Evolutionary conservation across 1,140 invertebrate species (phyloP), one percentile per base, ranked within the genome.

Genomic region (Rhyacophila brunnea): DNA sequence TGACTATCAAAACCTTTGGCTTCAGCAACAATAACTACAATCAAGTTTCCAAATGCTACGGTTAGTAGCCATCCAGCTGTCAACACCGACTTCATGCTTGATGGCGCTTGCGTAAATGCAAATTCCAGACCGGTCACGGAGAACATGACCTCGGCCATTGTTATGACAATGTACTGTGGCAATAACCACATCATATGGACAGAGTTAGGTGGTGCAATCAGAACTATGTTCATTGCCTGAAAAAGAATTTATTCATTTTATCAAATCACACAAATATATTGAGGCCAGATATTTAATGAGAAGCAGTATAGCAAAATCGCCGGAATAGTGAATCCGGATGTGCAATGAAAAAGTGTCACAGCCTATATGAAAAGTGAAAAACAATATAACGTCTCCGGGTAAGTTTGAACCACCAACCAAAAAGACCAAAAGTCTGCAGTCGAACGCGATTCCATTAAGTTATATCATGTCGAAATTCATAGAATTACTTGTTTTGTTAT

Each of bases 51-150:
- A 68, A 95, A 83, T 0, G 95, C 91, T 1, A 90, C 89, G 0
- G 94, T 96, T 0, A 98, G 70, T 18, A 96, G 78, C 91, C 93
- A 98, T 0, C 85, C 83, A 6, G 95, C 92, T 70, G 92, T 88
- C 20, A 99, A 71, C 0, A 98, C 84, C 0, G 94, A 92, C 70
- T 95, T 97, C 93, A 98, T 96, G 58, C 85, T 89, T 11, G 75
- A 69, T 0, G 95, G 95, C 0, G 94, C 90, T 82, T 96, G 85
- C 2, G 87, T 87, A 71, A 96, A 98, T 0, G 92, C 90, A 75
- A 97, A 97, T 67, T 95, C 90, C 6, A 96, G 79, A 10, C 94
- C 95, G 0, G 93, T 96, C 10, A 97, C 85, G 0, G 91, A 93
- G 70, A 96, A 96, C 80, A 97, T 71, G 43, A 77, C 74, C 67